Conservation (phyloP, 1,140 invertebrate genomes). For the Microplitis demolitor region DNA sequence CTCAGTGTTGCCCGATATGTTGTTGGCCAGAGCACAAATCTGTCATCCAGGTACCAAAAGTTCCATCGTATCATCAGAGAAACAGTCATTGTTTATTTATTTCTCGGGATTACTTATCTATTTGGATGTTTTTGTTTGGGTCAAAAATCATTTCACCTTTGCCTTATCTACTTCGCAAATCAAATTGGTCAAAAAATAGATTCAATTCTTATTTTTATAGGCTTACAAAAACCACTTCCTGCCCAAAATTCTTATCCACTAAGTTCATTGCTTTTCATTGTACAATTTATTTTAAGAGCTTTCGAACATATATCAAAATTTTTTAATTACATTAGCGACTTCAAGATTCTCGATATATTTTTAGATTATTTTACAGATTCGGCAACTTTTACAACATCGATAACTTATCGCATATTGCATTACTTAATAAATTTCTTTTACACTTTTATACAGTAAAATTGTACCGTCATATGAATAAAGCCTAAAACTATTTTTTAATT, state of each 20-base stretch:
- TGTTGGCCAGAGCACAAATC: conserved; percentile 66
- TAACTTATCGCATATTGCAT: background rate
- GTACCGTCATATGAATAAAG: conserved; percentile 1
- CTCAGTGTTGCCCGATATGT: conserved; percentile 74
- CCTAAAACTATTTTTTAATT: background rate
- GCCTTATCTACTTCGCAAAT: background rate
- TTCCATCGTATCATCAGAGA: conserved; percentile 31
- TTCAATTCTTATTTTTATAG: background rate
- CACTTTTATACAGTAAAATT: background rate
- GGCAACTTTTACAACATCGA: background rate
- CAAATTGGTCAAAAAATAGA: background rate
- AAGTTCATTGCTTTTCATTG: background rate
- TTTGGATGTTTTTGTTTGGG: background rate
- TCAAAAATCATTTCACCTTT: background rate
- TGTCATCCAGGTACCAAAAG: conserved; percentile 53
- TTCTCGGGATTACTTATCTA: background rate
- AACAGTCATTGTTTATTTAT: conserved; percentile 23
- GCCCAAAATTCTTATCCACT: background rate
- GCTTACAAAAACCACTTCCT: background rate
- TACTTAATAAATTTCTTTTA: background rate
- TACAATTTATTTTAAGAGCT: background rate
- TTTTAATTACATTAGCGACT: background rate
- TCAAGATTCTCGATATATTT: background rate
- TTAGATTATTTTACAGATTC: background rate
- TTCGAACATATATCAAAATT: background rate